These are phyloP conservation scores for Sinopyrophorus schimmeli DNA, from an alignment of 2,888 invertebrate species.

Conservation along the genomic window DNA sequence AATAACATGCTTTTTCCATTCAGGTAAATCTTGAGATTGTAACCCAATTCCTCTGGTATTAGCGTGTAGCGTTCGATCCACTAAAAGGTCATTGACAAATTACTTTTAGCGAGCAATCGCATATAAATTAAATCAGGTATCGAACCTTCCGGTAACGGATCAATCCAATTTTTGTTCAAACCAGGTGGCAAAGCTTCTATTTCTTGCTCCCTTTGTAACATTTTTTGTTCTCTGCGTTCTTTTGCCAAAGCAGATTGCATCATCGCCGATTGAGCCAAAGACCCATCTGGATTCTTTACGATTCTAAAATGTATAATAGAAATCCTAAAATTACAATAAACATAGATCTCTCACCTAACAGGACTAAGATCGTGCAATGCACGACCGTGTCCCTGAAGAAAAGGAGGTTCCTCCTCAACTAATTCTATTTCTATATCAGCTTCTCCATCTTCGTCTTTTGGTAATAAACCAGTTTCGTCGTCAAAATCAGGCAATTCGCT, in stretches of 20 bases:
- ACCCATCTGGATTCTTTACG: slow-evolving; percentile 99
- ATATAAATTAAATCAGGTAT: slow-evolving; percentile 20
- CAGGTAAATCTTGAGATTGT: slow-evolving; percentile 89
- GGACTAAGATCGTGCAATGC: slow-evolving; percentile 91
- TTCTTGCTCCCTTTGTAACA: slow-evolving; percentile 92
- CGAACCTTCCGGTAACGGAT: slow-evolving; percentile 84
- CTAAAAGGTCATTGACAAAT: slow-evolving; percentile 43
- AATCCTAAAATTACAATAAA: slow-evolving; percentile 1
- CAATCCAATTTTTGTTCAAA: slow-evolving; percentile 93
- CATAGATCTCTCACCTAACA: slow-evolving; percentile 55
- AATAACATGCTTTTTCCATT: slow-evolving; percentile 99
- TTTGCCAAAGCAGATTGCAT: slow-evolving; percentile 99
- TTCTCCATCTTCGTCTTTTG: slow-evolving; percentile 91
- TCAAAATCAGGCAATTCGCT: slow-evolving; percentile 97
- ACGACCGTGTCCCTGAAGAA: slow-evolving; percentile 90
- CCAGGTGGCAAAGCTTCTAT: slow-evolving; percentile 82
- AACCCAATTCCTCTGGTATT: slow-evolving; percentile 84
- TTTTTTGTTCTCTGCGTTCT: slow-evolving; percentile 94
- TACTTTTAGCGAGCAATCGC: too few species aligned
- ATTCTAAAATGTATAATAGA: slow-evolving; percentile 62
- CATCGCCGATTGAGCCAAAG: slow-evolving; percentile 98
- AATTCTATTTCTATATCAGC: slow-evolving; percentile 98
- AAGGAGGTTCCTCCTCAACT: slow-evolving; percentile 98
- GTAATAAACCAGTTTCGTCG: slow-evolving; percentile 90
- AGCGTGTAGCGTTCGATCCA: slow-evolving; percentile 71